phyloP scores from a whole-genome alignment of 2,113 vertebrate species.

The Embiotoca jacksoni region DNA sequence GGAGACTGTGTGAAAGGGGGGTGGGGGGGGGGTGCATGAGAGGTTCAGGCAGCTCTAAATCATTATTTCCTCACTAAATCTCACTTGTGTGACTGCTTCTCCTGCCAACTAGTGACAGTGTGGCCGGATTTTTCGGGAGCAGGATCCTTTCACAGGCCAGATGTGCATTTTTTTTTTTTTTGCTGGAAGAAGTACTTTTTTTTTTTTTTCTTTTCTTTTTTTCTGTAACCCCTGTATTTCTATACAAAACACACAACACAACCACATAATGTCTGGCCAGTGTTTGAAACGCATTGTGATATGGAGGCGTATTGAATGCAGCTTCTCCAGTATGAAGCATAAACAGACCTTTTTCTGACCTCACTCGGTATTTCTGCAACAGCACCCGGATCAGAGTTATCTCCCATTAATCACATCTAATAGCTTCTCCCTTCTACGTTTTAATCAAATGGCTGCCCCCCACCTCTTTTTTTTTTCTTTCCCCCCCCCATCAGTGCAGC shows the following conservation, averaged over 20 bases:
- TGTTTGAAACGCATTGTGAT: constrained; percentile 13
- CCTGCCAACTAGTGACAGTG: constrained; percentile 41
- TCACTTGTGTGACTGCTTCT: constrained; percentile 49
- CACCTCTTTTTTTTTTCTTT: constrained; percentile 1
- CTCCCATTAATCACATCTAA: constrained; percentile 15
- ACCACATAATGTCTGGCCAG: constrained; percentile 18
- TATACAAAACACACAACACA: constrained; percentile 9
- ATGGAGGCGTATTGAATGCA: constrained; percentile 32
- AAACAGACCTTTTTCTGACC: constrained; percentile 17
- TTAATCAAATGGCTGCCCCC: constrained; percentile 42
- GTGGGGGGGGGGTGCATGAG: background rate
- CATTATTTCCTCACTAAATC: constrained; percentile 31
- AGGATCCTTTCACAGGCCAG: constrained; percentile 15
- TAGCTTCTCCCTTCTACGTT: constrained; percentile 43
- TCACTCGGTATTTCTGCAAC: constrained; percentile 8
- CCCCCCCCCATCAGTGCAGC: constrained; percentile 14
- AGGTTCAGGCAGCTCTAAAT: constrained; percentile 29
- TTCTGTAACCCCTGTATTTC: constrained; percentile 18
- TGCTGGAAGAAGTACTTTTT: background rate
- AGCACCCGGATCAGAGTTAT: constrained; percentile 22
- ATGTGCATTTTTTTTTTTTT: constrained; percentile 11
- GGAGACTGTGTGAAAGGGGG: constrained; percentile 12
- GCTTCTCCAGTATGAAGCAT: constrained; percentile 31
- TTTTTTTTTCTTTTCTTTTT: background rate
- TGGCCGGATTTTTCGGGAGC: constrained; percentile 32